Percentiles rank a stretch among this genome's conserved stretches.
Conservation (phyloP, 1,140 invertebrate species). For the Eupristina koningsbergeri region DNA sequence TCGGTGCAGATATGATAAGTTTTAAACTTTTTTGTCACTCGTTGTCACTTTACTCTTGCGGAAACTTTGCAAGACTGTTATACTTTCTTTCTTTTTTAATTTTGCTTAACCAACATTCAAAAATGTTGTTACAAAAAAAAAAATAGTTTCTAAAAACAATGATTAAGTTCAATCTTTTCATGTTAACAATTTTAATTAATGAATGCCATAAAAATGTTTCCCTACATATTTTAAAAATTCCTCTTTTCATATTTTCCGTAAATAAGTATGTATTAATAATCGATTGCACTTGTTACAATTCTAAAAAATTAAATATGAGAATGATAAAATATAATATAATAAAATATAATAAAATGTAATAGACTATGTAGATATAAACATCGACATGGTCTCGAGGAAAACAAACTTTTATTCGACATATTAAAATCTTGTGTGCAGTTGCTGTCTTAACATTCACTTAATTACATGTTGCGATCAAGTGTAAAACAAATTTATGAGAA, state of each 20-base stretch:
- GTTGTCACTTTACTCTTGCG: neutral
- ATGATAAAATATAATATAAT: constrained; percentile 17
- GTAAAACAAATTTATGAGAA: neutral
- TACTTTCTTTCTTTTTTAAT: neutral
- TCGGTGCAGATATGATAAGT: neutral
- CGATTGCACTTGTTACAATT: no score
- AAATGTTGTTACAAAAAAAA: constrained; percentile 14
- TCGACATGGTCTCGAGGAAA: neutral
- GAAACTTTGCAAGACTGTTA: neutral
- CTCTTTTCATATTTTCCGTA: no score
- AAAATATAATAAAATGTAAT: no score
- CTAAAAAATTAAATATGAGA: neutral
- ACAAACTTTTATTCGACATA: neutral
- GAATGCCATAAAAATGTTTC: constrained; percentile 4
- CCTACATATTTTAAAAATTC: neutral
- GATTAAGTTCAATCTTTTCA: neutral
- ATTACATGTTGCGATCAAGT: neutral
- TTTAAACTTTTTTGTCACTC: neutral
- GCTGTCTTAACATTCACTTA: neutral
- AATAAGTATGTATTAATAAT: no score
- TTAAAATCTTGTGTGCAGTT: neutral
- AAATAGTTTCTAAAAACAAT: neutral
- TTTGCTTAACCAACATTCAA: neutral
- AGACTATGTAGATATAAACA: no score
- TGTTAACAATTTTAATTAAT: constrained; percentile 19